Conservation (phyloP, 1,140 invertebrate species). For the Pygmarrhopalites habei region DNA sequence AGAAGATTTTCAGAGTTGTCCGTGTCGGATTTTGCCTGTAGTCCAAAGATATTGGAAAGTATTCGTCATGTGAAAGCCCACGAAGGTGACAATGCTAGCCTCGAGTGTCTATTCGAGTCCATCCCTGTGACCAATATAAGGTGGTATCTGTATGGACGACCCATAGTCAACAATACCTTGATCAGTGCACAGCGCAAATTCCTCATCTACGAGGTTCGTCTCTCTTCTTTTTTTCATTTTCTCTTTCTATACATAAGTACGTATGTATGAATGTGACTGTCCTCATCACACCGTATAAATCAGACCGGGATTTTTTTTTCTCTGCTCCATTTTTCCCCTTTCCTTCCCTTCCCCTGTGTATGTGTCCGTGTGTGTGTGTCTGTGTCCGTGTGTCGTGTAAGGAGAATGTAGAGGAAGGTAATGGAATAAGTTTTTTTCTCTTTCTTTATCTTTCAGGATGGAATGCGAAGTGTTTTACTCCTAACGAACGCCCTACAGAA, state of each 20-base stretch:
- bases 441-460: slow-evolving; percentile 39
- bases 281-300: too few relatives aligned
- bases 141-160: slow-evolving; percentile 79
- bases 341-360: too few relatives aligned
- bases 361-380: too few relatives aligned
- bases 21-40: slow-evolving; percentile 78
- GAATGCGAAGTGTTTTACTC: slow-evolving; percentile 69
- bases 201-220: slow-evolving; percentile 65
- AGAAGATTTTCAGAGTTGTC: slow-evolving; percentile 61
- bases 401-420: too few relatives aligned
- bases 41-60: slow-evolving; percentile 64
- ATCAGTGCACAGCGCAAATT: slow-evolving; percentile 68
- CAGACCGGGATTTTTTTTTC: too few relatives aligned
- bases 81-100: slow-evolving; percentile 74
- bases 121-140: slow-evolving; percentile 71
- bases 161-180: slow-evolving; percentile 65
- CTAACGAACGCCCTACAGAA: slow-evolving; percentile 78
- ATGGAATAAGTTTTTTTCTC: not conserved
- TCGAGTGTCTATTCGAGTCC: slow-evolving; percentile 69
- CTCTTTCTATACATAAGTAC: too few relatives aligned
- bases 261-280: too few relatives aligned
- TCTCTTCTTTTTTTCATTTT: not conserved
- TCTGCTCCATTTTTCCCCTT: too few relatives aligned
- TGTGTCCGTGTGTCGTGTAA: too few relatives aligned
- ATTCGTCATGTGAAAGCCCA: slow-evolving; percentile 66